Percentiles rank a stretch among this genome's conserved stretches.
phyloP scores from a whole-genome alignment of 2,797 vertebrate species.

The Acanthiza pusilla region DNA sequence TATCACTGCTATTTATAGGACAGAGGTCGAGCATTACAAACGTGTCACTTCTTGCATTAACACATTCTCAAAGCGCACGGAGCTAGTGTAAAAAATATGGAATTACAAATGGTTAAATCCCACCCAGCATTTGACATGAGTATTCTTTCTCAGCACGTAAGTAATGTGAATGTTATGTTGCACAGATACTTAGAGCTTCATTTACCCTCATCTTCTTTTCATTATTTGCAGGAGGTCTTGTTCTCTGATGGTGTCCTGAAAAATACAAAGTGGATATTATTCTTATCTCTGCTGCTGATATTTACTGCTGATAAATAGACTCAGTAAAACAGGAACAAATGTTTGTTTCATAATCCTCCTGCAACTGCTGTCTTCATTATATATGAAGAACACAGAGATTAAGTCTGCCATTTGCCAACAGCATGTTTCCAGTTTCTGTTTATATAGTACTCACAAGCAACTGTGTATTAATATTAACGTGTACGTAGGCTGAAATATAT shows the following conservation, averaged over 20 bases:
- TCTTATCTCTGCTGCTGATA: slow-evolving; percentile 22
- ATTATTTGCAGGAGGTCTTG: slow-evolving; percentile 36
- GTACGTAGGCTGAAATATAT: not conserved
- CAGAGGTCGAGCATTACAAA: not conserved
- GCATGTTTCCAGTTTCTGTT: not conserved
- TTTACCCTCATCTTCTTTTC: slow-evolving; percentile 39
- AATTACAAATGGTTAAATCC: not conserved
- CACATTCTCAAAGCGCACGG: not conserved
- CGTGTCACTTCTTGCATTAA: not conserved
- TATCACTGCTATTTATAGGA: not conserved
- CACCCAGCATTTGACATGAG: not conserved
- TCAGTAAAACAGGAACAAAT: slow-evolving; percentile 12
- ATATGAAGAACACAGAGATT: not conserved
- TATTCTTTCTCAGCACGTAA: not conserved
- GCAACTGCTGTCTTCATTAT: slow-evolving; percentile 17
- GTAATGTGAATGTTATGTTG: not conserved
- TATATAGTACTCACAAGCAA: not conserved
- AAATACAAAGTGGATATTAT: slow-evolving; percentile 26
- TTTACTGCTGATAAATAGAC: slow-evolving; percentile 19
- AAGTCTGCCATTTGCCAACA: slow-evolving; percentile 5
- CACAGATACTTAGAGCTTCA: not conserved
- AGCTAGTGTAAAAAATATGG: not conserved
- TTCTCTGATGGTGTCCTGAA: slow-evolving; percentile 18
- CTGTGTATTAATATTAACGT: not conserved
- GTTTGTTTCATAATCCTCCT: slow-evolving; percentile 12